Conservation (phyloP, 2,797 vertebrate species). For the Xiphophorus birchmanni region DNA sequence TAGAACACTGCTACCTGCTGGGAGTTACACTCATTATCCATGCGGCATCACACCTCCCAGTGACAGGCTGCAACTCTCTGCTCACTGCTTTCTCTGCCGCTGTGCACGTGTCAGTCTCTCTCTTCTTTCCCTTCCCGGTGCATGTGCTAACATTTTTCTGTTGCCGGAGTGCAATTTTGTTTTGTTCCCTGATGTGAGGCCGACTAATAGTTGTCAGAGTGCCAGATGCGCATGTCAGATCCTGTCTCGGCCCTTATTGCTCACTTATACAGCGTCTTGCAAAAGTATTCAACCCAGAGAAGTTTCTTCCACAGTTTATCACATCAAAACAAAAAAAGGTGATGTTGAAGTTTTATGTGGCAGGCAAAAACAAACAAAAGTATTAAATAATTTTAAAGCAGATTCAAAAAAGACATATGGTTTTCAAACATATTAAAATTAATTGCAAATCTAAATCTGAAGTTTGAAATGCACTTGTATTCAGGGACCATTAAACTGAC, state of each 20-base stretch:
- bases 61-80: slow-evolving; percentile 53
- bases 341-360: neutral
- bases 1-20: slow-evolving; percentile 66
- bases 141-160: slow-evolving; percentile 46
- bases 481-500: neutral
- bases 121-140: slow-evolving; percentile 13
- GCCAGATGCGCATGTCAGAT: slow-evolving; percentile 9
- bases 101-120: slow-evolving; percentile 54
- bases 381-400: neutral
- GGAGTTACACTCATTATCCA: slow-evolving; percentile 71
- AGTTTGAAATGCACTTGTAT: neutral
- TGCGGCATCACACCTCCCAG: slow-evolving; percentile 62
- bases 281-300: neutral
- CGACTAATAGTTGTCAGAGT: slow-evolving; percentile 31
- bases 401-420: neutral
- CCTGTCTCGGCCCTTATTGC: slow-evolving; percentile 23
- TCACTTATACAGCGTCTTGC: slow-evolving; percentile 1
- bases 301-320: neutral
- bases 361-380: neutral
- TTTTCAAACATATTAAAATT: neutral
- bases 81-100: slow-evolving; percentile 46
- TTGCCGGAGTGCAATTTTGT: slow-evolving; percentile 14
- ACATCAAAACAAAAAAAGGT: neutral
- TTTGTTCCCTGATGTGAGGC: slow-evolving; percentile 38
- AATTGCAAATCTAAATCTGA: neutral